These are phyloP conservation scores for Anolis carolinensis DNA, from an alignment of 2,113 vertebrate species.

Conservation along the genomic window DNA sequence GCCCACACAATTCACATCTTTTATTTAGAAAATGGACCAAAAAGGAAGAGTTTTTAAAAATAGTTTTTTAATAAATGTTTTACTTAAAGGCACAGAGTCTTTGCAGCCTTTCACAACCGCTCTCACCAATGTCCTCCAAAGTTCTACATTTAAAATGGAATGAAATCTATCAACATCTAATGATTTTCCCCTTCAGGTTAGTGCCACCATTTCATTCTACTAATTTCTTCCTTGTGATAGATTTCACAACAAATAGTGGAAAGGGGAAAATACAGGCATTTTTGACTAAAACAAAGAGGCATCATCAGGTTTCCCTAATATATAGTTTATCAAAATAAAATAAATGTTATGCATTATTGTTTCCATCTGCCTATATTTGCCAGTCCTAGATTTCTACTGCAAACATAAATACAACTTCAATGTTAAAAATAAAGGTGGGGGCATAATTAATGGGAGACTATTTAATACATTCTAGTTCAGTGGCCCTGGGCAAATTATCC, in stretches of 20 bases:
- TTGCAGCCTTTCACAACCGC: slow-evolving; percentile 47
- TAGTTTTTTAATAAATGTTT: slow-evolving; percentile 72
- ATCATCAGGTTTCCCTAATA: slow-evolving; percentile 57
- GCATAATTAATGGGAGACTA: slow-evolving; percentile 61
- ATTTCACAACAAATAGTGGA: slow-evolving; percentile 67
- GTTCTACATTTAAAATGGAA: slow-evolving; percentile 76
- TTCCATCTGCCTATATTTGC: slow-evolving; percentile 67
- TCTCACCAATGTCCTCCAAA: slow-evolving; percentile 63
- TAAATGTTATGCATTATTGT: slow-evolving; percentile 67
- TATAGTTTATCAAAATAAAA: slow-evolving; percentile 68
- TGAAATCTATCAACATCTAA: slow-evolving; percentile 79
- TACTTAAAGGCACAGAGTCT: slow-evolving; percentile 75
- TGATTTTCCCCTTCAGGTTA: slow-evolving; percentile 79
- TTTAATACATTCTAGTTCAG: slow-evolving; percentile 33
- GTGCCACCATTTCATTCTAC: slow-evolving; percentile 70
- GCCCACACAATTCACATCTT: slow-evolving; percentile 62
- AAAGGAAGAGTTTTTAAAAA: slow-evolving; percentile 32
- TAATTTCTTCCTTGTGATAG: slow-evolving; percentile 72
- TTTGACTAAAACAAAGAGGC: slow-evolving; percentile 72
- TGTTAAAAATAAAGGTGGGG: slow-evolving; percentile 47
- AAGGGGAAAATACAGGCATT: slow-evolving; percentile 49
- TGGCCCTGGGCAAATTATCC: slow-evolving; percentile 57
- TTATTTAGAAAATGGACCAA: slow-evolving; percentile 77
- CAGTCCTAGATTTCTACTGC: slow-evolving; percentile 73
- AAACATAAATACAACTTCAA: slow-evolving; percentile 62